Percentiles rank a stretch among this genome's conserved stretches.
These are phyloP conservation scores for Heteromurus nitidus DNA, from an alignment of 2,888 invertebrate genomes.

Conservation along the genomic window DNA sequence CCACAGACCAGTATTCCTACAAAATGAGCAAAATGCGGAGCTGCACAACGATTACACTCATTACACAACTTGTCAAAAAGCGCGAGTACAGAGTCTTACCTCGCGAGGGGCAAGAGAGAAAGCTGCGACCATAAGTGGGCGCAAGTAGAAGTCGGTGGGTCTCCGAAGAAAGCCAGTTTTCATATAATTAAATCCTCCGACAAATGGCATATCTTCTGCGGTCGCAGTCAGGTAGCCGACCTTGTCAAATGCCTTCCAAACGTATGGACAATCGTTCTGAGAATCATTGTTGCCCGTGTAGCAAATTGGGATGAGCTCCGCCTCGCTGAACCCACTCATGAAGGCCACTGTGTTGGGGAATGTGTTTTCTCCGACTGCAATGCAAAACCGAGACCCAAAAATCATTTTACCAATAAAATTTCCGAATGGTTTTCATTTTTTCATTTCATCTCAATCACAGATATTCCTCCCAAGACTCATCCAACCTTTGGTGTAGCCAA, in stretches of 20 bases:
- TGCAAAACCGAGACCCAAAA: too few relatives aligned
- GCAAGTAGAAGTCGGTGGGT: constrained; percentile 53
- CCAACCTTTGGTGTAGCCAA: constrained; percentile 57
- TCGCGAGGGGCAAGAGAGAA: constrained; percentile 4
- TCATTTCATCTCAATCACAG: too few relatives aligned
- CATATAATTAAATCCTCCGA: constrained; percentile 43
- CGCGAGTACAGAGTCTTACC: not conserved
- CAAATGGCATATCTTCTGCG: constrained; percentile 40
- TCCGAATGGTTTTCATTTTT: too few relatives aligned
- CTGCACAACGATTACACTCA: not conserved
- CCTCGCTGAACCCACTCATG: constrained; percentile 25
- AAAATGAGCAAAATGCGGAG: not conserved
- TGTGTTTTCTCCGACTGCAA: constrained; percentile 55
- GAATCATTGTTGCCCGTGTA: not conserved
- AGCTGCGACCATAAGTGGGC: constrained; percentile 49
- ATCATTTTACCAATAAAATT: too few relatives aligned
- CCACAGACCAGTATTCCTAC: not conserved
- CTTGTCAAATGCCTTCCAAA: constrained; percentile 50
- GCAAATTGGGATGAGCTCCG: constrained; percentile 13
- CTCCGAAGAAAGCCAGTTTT: constrained; percentile 50
- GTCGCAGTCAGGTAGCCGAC: constrained; percentile 54
- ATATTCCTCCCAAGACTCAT: too few relatives aligned
- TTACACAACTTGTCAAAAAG: not conserved
- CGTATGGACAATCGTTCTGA: constrained; percentile 48
- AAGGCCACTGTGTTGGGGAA: constrained; percentile 56